Conservation (phyloP, 2,113 vertebrate genomes). For the Thamnophis sirtalis region DNA sequence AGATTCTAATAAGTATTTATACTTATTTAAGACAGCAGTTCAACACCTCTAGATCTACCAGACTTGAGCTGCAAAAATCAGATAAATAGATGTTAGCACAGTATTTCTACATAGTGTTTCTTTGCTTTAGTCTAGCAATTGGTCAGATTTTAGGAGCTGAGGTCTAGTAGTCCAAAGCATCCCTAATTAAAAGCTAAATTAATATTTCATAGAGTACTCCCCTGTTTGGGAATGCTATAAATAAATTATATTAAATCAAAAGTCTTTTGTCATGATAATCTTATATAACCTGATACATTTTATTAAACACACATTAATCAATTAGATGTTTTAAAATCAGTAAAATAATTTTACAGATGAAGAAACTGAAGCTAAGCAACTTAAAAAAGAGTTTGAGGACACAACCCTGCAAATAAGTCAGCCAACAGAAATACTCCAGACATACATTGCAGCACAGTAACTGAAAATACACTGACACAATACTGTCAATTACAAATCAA, state of each 20-base stretch:
- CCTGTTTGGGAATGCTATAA: not conserved
- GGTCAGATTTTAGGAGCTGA: not conserved
- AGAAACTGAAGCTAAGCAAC: not conserved
- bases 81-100: not conserved
- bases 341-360: not conserved
- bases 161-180: not conserved
- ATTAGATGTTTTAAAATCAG: not conserved
- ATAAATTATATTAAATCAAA: not conserved
- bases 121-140: not conserved
- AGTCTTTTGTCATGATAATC: not conserved
- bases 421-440: not conserved
- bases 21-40: not conserved
- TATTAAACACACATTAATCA: not conserved
- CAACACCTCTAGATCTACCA: not conserved
- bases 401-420: not conserved
- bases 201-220: not conserved
- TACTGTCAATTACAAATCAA: not conserved
- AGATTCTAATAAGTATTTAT: not conserved
- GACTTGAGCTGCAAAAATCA: not conserved
- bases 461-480: not conserved
- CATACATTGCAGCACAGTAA: slow-evolving; percentile 26
- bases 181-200: not conserved
- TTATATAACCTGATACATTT: not conserved
- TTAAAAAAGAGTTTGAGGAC: not conserved
- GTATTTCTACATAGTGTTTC: not conserved